Base-by-base conservation (phyloP, 2,888 invertebrate species). In the Allolobophora icterica region DNA sequence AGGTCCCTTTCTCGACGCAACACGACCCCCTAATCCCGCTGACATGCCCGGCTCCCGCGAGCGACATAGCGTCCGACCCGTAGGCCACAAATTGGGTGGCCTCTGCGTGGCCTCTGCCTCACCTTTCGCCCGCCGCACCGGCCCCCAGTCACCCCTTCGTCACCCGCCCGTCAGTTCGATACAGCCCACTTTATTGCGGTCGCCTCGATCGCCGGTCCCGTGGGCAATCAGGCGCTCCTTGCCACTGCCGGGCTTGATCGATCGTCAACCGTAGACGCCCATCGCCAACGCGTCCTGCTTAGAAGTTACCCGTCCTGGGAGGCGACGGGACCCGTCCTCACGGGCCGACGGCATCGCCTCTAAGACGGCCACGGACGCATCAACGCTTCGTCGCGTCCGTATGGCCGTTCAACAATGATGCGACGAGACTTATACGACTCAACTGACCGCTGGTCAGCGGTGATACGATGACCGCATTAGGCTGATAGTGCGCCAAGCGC, bases 21-120 rank as follows among this genome's bases (percentile, higher is more conserved):
- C 71, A 71, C 71, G 71, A n/a, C 71, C 71, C 71, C 71, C n/a
- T 71, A 71, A 71, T 71, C 71, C 71, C 71, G 71, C 71, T 71
- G 71, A 71, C 71, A 71, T n/a, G 71, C 30, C 71, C 52, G 52
- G 52, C 3, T 52, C 52, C 52, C 52, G 52, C 52, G 52, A 71
- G 71, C 71, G 71, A 71, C 71, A 71, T n/a, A n/a, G 30, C 71
- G 30, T 13, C 71, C 71, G n/a, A 71, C 71, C 71, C 30, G 30
- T n/a, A 30, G 71, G 71, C 71, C 71, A 71, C 71, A 71, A 71
- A 71, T 71, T 71, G 71, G 71, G 71, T 71, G 71, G 71, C 71
- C 71, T 71, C 71, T 8, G 30, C 71, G 30, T 71, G 71, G 71
- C 71, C 71, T n/a, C 71, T 71, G 71, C 71, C 71, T 71, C 71